Evolutionary conservation across 1,140 invertebrate genomes (phyloP), one percentile per base, ranked within the genome.

Genomic region (Sminthurides bifidus): DNA sequence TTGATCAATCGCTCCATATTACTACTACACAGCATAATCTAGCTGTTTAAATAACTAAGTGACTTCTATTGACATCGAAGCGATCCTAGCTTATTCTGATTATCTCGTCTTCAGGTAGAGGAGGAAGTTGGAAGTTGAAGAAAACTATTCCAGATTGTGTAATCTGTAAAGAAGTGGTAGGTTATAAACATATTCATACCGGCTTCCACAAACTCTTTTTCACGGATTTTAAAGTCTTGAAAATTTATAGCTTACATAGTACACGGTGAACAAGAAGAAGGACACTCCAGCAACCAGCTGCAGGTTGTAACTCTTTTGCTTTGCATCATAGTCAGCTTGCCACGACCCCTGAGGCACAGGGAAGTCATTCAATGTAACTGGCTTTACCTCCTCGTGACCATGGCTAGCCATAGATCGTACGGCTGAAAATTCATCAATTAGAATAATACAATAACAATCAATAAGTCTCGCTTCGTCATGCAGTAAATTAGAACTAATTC

Each of bases 291-390:
- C 64, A 26, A 73, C 57, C n/a, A 88, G 71, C 21, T 77, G 72
- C 8, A 75, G 65, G 66, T 86, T 87, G 71, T 83, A 82, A 66
- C 76, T 79, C 50, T 72, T 71, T 61, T 87, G 79, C 29, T 74
- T 75, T 26, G 76, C 74, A 52, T 80, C 75, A 66, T 84, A 68
- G 29, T 76, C 66, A 19, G 80, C 77, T 64, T 83, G 72, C 84
- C 84, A 89, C 12, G 79, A 79, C 24, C 85, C 84, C 45, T 74
- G 70, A 4, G 85, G 84, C 15, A 79, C 74, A 3, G 82, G 81
- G 66, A 86, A 66, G 63, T 87, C 84, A 66, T 86, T 81, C 76
- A 85, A 79, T 14, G 73, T 77, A 6, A 26, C 19, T 4, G 21
- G 23, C 30, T 48, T 48, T 27, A 8, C 3, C 3, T 10, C 12